These are phyloP conservation scores for Copidosoma floridanum DNA, from an alignment of 1,140 invertebrate species.

Conservation along the genomic window DNA sequence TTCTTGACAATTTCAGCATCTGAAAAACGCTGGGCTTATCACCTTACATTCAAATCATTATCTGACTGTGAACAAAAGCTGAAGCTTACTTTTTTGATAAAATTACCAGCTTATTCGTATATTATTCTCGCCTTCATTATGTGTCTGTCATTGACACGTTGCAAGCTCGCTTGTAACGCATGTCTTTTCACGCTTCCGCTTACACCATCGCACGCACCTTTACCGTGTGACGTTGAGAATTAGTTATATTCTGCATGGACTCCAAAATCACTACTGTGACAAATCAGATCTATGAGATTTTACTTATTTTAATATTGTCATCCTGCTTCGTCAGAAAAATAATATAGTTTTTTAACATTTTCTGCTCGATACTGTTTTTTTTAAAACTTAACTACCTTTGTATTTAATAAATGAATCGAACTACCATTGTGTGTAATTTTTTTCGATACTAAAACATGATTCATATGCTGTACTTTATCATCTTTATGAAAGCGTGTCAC, in stretches of 20 bases:
- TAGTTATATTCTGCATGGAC: slow-evolving; percentile 41
- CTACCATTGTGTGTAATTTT: neutral
- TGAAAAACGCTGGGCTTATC: too few relatives aligned
- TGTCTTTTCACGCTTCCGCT: slow-evolving; percentile 31
- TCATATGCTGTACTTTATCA: slow-evolving; percentile 14
- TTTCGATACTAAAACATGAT: neutral
- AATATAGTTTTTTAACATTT: slow-evolving; percentile 24
- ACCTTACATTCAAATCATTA: too few relatives aligned
- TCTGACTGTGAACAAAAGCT: too few relatives aligned
- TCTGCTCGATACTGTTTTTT: slow-evolving; percentile 17
- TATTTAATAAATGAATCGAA: slow-evolving; percentile 29
- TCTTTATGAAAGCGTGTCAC: slow-evolving; percentile 21
- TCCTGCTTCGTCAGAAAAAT: slow-evolving; percentile 29
- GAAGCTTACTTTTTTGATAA: too few relatives aligned
- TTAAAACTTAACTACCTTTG: slow-evolving; percentile 20
- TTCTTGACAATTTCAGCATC: too few relatives aligned
- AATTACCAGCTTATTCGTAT: too few relatives aligned
- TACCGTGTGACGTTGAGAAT: slow-evolving; percentile 42
- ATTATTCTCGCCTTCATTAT: too few relatives aligned
- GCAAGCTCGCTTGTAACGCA: slow-evolving; percentile 27
- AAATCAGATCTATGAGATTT: neutral
- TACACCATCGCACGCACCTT: slow-evolving; percentile 35
- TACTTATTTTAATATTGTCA: slow-evolving; percentile 34
- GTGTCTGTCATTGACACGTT: too few relatives aligned
- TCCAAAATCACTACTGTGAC: neutral